Evolutionary conservation across 2,888 invertebrate species (phyloP), one percentile per base, ranked within the genome.

Genomic region (Drosophila hamatofila): DNA sequence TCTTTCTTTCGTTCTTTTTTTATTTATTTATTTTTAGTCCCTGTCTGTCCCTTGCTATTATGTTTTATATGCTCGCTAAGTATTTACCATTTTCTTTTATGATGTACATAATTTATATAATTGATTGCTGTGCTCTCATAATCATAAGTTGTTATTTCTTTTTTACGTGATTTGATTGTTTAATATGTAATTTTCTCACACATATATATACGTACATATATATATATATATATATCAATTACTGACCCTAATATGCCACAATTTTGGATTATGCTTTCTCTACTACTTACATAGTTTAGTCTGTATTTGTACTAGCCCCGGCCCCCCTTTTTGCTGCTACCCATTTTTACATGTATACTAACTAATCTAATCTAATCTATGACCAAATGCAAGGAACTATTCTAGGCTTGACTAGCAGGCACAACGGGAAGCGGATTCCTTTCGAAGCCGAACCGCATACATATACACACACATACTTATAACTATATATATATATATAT

Each of bases 51-150:
- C 62, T 80, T 80, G 79, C 78, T 86, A 78, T 83, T 86, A 78
- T 83, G 69, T 73, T 84, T 78, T 75, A 81, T 75, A 80, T 82
- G 75, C 80, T 87, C 80, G 83, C 78, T 84, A 78, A 78, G 77
- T 78, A 87, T 83, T 80, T 75, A 83, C 75, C 75, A 68, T 68
- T 84, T 83, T 82, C 82, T 84, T 71, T 57, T 80, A 75, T 84
- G 57, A 71, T 83, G 83, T 83, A 83, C 80, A 77, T 87, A 81
- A 80, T 87, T 77, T 81, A 87, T 65, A 72, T 70, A 72, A 67
- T 81, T 48, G 82, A 83, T 80, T 87, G 87, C 87, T 83, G 87
- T 80, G 80, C 80, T 58, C 80, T 83, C 66, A 62, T 83, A 62
- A 64, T 83, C 56, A 71, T 83, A 83, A 83, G 87, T 86, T 83